These are phyloP conservation scores for Turnix velox DNA, from an alignment of 2,113 vertebrate species.

Conservation along the genomic window DNA sequence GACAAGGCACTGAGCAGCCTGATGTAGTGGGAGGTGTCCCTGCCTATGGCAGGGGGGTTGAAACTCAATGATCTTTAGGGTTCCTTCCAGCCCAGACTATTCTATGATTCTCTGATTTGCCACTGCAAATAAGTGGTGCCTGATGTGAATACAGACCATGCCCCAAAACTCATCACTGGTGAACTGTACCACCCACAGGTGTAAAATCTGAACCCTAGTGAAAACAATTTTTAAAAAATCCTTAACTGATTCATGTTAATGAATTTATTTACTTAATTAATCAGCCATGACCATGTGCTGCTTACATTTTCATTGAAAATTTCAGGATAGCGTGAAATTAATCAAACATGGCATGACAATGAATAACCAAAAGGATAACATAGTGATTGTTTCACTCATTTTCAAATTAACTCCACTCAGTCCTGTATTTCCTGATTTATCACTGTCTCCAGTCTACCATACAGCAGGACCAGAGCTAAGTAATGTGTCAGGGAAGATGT, in stretches of 20 bases:
- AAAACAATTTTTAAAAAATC: neutral
- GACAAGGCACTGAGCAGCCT: too few species aligned
- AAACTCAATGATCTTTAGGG: too few species aligned
- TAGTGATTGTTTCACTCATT: neutral
- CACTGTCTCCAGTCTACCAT: neutral
- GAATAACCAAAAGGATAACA: neutral
- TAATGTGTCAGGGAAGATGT: neutral
- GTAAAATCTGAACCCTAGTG: neutral
- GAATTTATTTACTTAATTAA: neutral
- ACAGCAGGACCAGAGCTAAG: neutral
- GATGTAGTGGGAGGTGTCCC: too few species aligned
- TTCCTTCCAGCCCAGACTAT: too few species aligned
- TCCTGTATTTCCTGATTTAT: neutral
- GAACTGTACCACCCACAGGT: neutral
- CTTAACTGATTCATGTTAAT: neutral
- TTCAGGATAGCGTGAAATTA: neutral
- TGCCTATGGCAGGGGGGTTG: too few species aligned
- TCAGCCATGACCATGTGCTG: neutral
- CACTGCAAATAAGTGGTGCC: neutral
- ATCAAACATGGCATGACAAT: neutral
- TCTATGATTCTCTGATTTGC: too few species aligned
- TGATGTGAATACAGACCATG: neutral
- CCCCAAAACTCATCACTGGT: neutral
- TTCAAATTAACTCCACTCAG: neutral
- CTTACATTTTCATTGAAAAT: neutral